A percentile compares a stretch with the other conserved stretches of the same genome.
phyloP scores from a whole-genome alignment of 2,113 vertebrate species.

The Prolemur simus region DNA sequence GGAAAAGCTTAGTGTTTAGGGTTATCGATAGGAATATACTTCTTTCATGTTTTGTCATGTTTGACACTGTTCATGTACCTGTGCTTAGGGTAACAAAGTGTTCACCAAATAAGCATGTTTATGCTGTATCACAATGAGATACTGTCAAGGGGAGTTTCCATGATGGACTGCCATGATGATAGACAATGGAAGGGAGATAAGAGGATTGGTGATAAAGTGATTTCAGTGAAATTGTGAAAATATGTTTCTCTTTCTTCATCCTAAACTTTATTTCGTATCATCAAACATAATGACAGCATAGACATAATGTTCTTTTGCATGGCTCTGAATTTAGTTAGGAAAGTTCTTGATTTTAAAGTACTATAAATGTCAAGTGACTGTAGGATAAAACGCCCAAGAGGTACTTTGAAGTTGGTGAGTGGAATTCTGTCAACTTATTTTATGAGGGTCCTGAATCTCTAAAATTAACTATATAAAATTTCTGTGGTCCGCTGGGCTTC shows the following conservation, averaged over 20 bases:
- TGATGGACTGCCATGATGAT: too few species aligned
- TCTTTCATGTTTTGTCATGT: background rate
- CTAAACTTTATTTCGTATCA: background rate
- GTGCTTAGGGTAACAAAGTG: background rate
- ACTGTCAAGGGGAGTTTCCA: background rate
- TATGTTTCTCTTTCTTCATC: background rate
- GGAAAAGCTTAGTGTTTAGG: background rate
- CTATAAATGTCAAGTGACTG: slow-evolving; percentile 45
- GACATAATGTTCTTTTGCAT: background rate
- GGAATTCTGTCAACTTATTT: slow-evolving; percentile 53
- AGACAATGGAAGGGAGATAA: background rate
- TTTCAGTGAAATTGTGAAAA: background rate
- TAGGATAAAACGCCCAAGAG: slow-evolving; percentile 13
- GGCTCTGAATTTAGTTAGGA: background rate
- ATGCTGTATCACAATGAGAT: background rate
- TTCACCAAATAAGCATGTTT: background rate
- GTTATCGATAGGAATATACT: background rate
- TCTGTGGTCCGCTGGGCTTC: slow-evolving; percentile 46
- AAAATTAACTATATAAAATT: slow-evolving; percentile 52
- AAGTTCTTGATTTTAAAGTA: slow-evolving; percentile 34
- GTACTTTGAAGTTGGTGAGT: slow-evolving; percentile 28
- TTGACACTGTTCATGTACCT: background rate
- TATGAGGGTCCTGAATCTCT: slow-evolving; percentile 32
- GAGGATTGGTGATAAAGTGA: background rate
- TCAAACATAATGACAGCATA: background rate